Conservation (phyloP, 2,888 invertebrate species). For the Caenorhabditis macrosperma region DNA sequence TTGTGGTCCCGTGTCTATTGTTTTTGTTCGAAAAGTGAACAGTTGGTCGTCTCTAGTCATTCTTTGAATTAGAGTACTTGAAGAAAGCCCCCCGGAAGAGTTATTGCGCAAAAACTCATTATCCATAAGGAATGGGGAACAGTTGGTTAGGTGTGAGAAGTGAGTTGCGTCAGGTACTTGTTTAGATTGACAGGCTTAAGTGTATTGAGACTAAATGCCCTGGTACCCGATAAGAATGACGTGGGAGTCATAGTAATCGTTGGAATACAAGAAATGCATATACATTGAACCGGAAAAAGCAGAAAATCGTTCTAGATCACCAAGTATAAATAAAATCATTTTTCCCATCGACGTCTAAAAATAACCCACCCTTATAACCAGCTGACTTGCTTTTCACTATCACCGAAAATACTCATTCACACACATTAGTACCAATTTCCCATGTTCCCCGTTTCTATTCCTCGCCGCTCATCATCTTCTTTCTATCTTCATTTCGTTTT, state of each 20-base stretch:
- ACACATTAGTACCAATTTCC: slow-evolving; percentile 5
- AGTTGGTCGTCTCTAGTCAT: not conserved
- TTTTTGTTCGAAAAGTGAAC: not conserved
- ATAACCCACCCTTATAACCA: not conserved
- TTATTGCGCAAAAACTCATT: not conserved
- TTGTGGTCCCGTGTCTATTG: too few relatives aligned
- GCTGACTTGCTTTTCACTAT: not conserved
- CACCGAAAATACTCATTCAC: not conserved
- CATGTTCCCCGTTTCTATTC: not conserved
- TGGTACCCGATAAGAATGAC: not conserved
- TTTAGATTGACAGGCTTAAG: not conserved
- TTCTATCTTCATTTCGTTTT: not conserved
- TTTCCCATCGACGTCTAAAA: not conserved
- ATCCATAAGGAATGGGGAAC: not conserved
- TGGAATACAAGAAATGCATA: too few relatives aligned
- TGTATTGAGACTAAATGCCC: too few relatives aligned
- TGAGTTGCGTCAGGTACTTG: slow-evolving; percentile 3
- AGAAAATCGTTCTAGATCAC: too few relatives aligned
- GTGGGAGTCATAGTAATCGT: too few relatives aligned
- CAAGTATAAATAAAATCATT: not conserved
- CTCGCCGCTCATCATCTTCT: not conserved
- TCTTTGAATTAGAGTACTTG: not conserved
- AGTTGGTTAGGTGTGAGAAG: not conserved
- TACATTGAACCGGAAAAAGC: too few relatives aligned
- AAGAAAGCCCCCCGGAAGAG: not conserved